Percentiles rank a stretch among this genome's conserved stretches.
Conservation (phyloP, 2,797 vertebrate species). For the Emydoidea blandingii region DNA sequence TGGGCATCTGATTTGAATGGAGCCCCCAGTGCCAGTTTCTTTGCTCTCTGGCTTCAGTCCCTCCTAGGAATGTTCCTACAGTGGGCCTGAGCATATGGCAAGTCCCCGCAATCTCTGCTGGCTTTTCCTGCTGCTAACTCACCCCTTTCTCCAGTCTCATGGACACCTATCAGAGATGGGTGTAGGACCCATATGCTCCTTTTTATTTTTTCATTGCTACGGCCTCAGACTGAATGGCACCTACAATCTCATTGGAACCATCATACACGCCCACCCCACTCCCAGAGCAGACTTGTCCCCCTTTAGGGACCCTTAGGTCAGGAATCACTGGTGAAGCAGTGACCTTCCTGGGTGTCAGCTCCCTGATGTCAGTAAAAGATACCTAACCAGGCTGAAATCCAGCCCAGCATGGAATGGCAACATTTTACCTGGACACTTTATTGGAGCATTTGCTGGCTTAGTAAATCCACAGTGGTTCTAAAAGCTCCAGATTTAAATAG, state of each 20-base stretch:
- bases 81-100: not conserved
- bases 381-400: not conserved
- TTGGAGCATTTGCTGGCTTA: rapidly evolving
- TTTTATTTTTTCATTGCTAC: not conserved
- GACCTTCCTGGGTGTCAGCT: not conserved
- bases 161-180: not conserved
- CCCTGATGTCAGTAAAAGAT: not conserved
- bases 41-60: not conserved
- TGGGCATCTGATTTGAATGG: not conserved
- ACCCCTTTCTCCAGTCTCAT: not conserved
- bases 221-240: not conserved
- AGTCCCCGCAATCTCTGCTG: not conserved
- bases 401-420: not conserved
- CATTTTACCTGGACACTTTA: not conserved
- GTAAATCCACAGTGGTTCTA: not conserved
- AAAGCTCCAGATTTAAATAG: not conserved
- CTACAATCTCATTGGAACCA: not conserved
- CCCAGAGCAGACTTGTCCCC: too few species aligned
- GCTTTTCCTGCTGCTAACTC: not conserved
- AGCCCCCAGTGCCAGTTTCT: not conserved
- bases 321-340: not conserved
- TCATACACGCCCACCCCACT: too few species aligned
- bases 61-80: not conserved
- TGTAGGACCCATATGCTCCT: not conserved
- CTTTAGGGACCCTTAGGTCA: not conserved